Evolutionary conservation across 2,113 vertebrate genomes (phyloP), one percentile per base, ranked within the genome.

Genomic region (Empidonax traillii): DNA sequence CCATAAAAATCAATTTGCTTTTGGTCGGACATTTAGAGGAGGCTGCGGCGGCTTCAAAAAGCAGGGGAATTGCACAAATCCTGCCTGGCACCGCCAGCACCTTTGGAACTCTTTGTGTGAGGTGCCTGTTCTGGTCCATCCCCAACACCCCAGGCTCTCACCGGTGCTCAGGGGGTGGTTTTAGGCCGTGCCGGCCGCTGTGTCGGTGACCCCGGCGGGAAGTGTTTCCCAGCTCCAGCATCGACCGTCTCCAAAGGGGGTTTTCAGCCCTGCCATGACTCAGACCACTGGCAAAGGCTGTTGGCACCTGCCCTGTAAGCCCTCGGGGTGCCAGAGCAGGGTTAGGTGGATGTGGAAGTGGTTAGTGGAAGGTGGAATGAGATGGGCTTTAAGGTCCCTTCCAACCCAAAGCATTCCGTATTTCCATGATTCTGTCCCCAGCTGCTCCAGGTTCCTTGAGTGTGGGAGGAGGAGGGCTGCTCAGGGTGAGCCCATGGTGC

Each of bases 111-210:
- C n/a, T 21, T 20, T 0, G 1, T 14, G 62, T 8, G 19, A 58
- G 72, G 52, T 1, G 31, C 58, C n/a, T 18, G 72, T 3, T 15
- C 2, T 3, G 15, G 33, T 44, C 80, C 69, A 39, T 8, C 8
- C 35, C 53, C 35, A 5, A 1, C 23, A 23, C 11, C 27, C 39
- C 4, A 3, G 12, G 0, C 2, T 3, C 31, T 28, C 1, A 1
- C 2, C 3, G 5, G 9, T 8, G 39, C 19, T 61, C 16, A 7
- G 1, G 82, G 39, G 17, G 1, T 1, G 13, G 31, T 2, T 65
- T 68, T 2, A 6, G 63, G 71, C 35, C 19, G 59, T 7, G 39
- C 2, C 1, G 6, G 25, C 68, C 9, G 0, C 71, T 1, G 81
- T 56, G 87, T 15, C 14, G 0, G 13, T 95, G 88, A 89, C 81